phyloP scores from a whole-genome alignment of 2,113 vertebrate genomes.

The Cavia porcellus region DNA sequence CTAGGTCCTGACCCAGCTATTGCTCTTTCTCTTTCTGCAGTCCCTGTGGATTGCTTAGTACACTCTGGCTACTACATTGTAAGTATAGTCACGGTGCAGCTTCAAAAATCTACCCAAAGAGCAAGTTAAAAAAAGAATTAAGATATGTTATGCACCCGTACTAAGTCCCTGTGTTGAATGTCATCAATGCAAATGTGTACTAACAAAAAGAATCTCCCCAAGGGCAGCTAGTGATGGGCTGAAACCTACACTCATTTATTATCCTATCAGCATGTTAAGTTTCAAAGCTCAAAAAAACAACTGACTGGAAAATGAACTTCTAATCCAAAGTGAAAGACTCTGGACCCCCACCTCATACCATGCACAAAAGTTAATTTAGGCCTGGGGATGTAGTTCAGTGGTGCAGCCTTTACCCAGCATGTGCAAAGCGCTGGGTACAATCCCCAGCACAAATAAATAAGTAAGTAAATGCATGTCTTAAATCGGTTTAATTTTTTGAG shows the following conservation, averaged over 20 bases:
- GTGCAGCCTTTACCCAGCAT: background rate
- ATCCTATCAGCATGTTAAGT: background rate
- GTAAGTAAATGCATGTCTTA: background rate
- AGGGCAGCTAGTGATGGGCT: background rate
- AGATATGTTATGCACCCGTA: background rate
- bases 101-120: background rate
- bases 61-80: accelerated
- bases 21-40: accelerated
- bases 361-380: background rate
- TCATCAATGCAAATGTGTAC: background rate
- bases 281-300: background rate
- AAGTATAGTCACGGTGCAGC: background rate
- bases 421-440: background rate
- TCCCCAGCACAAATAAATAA: background rate
- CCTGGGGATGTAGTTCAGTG: background rate
- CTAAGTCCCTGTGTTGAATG: background rate
- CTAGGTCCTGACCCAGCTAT: accelerated
- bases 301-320: background rate
- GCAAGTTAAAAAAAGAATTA: background rate
- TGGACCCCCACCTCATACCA: background rate
- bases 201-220: background rate
- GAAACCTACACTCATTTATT: background rate
- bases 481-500: background rate
- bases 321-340: background rate
- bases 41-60: background rate